phyloP scores from a whole-genome alignment of 2,797 vertebrate species.

The Philypnodon macrostomus region DNA sequence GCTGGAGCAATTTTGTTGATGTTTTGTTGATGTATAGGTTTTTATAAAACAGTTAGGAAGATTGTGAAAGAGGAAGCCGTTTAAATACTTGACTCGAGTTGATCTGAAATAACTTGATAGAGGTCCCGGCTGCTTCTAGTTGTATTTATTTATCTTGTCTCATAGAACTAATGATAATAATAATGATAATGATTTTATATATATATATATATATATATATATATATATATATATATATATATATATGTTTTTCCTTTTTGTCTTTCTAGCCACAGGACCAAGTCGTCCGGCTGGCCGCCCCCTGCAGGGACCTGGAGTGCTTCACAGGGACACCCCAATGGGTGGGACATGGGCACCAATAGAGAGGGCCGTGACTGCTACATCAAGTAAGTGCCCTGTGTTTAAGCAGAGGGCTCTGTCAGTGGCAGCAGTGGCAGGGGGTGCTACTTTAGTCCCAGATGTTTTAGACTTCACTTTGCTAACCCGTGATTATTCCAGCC shows the following conservation, averaged over 20 bases:
- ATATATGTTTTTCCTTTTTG: constrained; percentile 5
- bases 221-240: no score
- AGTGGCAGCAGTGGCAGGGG: constrained; percentile 13
- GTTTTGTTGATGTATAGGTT: no score
- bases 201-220: no score
- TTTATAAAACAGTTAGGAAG: no score
- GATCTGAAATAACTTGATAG: no score
- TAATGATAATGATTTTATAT: no score
- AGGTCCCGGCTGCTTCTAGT: no score
- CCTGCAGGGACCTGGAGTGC: constrained; percentile 88
- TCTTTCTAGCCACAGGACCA: constrained; percentile 87
- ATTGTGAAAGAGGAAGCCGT: no score
- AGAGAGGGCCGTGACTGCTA: constrained; percentile 95
- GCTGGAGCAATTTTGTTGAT: no score
- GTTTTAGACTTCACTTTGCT: constrained; percentile 63
- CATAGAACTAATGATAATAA: no score
- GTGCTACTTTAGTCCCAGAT: constrained; percentile 59
- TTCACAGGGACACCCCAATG: constrained; percentile 90
- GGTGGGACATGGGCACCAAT: constrained; percentile 95
- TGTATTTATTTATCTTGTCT: no score
- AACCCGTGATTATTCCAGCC: constrained; percentile 76
- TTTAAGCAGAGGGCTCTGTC: constrained; percentile 41
- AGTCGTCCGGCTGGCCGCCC: constrained; percentile 90
- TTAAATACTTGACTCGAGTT: no score
- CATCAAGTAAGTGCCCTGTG: constrained; percentile 85